Evolutionary conservation across 2,888 invertebrate genomes (phyloP), one percentile per base, ranked within the genome.

Genomic region (Steinernema carpocapsae): DNA sequence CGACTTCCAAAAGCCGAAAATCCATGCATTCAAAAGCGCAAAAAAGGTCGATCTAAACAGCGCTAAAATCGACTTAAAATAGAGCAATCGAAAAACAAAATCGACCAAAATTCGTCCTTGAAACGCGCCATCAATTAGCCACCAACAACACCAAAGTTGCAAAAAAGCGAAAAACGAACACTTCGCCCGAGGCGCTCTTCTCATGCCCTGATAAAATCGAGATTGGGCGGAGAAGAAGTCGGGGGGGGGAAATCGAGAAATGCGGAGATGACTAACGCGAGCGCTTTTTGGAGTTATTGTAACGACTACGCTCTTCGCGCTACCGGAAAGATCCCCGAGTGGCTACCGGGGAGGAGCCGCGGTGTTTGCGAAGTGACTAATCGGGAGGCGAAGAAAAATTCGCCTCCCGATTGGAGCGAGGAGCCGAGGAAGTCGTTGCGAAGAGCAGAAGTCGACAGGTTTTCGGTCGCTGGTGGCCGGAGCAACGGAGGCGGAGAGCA

Each of bases 261-360:
- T 37, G 37, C 37, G 19, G 14, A 64, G 64, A 64, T 64, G 64
- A 64, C 64, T 64, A 64, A 64, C 3, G 10, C 37, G 37, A 37
- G 10, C 37, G 32, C 64, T 64, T 64, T 64, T 64, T 64, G 64
- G 64, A 64, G 64, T 64, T 64, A 64, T 64, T 64, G 64, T 64
- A 37, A 64, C 37, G 37, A 37, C 37, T 3, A 6, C 37, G 37
- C 14, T 48, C 48, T 17, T 64, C 26, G 64, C 64, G 26, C 64
- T 64, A 64, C 64, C 64, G 64, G 64, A 64, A 64, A 64, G 64
- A 64, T 22, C 37, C 26, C 17, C 64, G 64, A 37, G 37, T 37
- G 3, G 37, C 37, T 10, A 2, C 64, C 32, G 24, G 32, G 64
- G 64, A 64, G 64, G 64, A 26, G 64, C 52, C 32, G 32, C 32